Conservation (phyloP, 2,888 invertebrate genomes). For the Tethea ocularis region DNA sequence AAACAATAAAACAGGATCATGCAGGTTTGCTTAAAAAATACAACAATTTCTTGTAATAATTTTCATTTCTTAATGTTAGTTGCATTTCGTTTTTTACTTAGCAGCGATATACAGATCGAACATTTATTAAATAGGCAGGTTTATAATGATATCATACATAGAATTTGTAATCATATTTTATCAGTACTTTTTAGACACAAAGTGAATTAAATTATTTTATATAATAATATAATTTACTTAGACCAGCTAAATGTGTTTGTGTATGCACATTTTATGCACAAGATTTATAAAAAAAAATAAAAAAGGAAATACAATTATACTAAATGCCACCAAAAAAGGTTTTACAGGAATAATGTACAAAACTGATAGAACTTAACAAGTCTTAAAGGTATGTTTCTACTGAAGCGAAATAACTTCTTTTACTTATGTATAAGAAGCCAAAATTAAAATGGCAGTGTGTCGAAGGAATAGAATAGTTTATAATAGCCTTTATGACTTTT, state of each 20-base stretch:
- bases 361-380: neutral
- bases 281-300: constrained; percentile 33
- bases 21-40: constrained; percentile 12
- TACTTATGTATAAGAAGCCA: neutral
- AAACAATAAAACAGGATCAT: too few species aligned
- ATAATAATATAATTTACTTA: constrained; percentile 20
- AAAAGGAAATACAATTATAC: constrained; percentile 29
- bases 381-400: neutral
- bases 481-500: constrained; percentile 33
- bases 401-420: neutral
- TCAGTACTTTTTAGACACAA: constrained; percentile 41
- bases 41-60: constrained; percentile 10
- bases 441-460: constrained; percentile 41
- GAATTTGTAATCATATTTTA: constrained; percentile 28
- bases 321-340: constrained; percentile 41
- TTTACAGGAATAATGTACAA: constrained; percentile 4
- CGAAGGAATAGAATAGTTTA: constrained; percentile 15
- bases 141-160: constrained; percentile 9
- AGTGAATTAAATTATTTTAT: constrained; percentile 6
- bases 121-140: constrained; percentile 34
- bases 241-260: constrained; percentile 33
- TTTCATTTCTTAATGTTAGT: constrained; percentile 60
- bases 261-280: constrained; percentile 42
- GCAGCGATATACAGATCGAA: constrained; percentile 46
- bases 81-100: constrained; percentile 59